phyloP scores from a whole-genome alignment of 2,888 invertebrate genomes.

The Athripsodes cinereus region DNA sequence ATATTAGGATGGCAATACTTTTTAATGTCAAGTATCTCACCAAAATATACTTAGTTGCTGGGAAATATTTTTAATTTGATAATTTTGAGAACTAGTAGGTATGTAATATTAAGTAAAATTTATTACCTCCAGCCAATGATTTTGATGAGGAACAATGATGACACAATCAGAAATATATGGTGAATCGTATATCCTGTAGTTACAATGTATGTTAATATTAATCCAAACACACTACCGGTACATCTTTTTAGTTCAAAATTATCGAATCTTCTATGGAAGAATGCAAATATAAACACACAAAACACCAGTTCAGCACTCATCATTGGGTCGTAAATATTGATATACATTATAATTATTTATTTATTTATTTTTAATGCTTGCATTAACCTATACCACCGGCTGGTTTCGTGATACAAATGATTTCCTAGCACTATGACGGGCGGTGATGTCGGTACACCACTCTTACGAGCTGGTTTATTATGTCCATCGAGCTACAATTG shows the following conservation, averaged over 20 bases:
- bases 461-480: too few relatives aligned
- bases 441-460: too few relatives aligned
- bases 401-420: too few relatives aligned
- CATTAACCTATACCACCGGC: too few relatives aligned
- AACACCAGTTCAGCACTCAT: neutral
- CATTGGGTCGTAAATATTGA: neutral
- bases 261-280: neutral
- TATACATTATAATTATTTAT: neutral
- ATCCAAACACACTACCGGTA: neutral
- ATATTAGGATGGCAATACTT: too few relatives aligned
- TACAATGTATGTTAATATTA: neutral
- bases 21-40: too few relatives aligned
- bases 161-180: neutral
- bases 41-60: too few relatives aligned
- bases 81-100: too few relatives aligned
- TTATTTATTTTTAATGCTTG: neutral
- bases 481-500: too few relatives aligned
- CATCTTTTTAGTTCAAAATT: neutral
- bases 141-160: neutral
- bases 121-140: neutral
- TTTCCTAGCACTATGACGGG: too few relatives aligned
- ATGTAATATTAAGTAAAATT: too few relatives aligned
- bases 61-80: too few relatives aligned
- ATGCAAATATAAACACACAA: neutral
- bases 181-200: neutral